Base-by-base conservation (phyloP, 2,113 vertebrate genomes). In the Gorsachius goisagi region DNA sequence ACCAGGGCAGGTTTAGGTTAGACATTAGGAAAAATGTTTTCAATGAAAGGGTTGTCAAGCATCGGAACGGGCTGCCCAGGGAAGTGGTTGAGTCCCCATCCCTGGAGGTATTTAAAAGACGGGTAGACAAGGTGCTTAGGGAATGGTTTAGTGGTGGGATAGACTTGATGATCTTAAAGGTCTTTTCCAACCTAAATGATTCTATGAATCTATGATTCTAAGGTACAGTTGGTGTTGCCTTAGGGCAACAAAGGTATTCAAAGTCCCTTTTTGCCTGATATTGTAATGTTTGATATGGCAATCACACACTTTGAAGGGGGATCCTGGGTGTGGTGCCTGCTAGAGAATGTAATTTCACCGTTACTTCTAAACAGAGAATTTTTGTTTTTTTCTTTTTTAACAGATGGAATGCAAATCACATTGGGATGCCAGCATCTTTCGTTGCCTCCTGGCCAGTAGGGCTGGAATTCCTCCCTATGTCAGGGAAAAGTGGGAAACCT, bases 401-500 rank as follows among this genome's bases (percentile, higher is more conserved):
- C 55, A 76, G 39, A 62, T 68, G 45, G 86, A 64, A 9, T 55
- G 20, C n/a, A 89, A 92, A 91, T 56, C 18, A 4, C 52, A 62
- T 58, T 77, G 41, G 23, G 15, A 66, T 88, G 44, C 35, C 60
- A 75, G 60, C 50, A 68, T 87, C 35, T 50, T 82, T 69, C 69
- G 41, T 21, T 72, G 24, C 39, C 58, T 93, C 53, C 58, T 93
- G 92, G 49, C 33, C 69, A 72, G 60, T 73, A 78, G 49, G 88
- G 26, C 28, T 93, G 58, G 88, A 90, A 87, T 93, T 96, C 83
- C 33, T 91, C 75, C 45, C 32, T 71, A 5, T 77, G 86, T 89
- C 88, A 93, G 71, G 50, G 33, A 85, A 81, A 88, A 94, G 21
- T 66, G 67, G 56, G 63, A 97, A 95, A 75, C 17, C n/a, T 95